Evolutionary conservation across 2,797 vertebrate genomes (phyloP).

Genomic region (Ctenopoma kingsleyae): DNA sequence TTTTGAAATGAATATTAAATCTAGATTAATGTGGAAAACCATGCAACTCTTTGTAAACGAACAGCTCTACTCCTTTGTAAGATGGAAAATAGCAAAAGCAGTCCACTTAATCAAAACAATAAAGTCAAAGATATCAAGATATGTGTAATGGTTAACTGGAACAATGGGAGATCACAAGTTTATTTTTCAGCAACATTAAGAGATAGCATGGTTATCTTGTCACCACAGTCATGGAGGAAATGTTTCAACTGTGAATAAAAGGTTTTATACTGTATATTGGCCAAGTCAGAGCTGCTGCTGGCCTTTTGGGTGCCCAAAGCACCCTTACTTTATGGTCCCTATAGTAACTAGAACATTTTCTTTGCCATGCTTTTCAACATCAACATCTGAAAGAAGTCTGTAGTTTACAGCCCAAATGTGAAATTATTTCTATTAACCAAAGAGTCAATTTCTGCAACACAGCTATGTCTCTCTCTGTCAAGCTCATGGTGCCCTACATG

Average conservation of each 20-base stretch:
- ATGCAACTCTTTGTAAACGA: conserved; percentile 84
- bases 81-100: conserved; percentile 35
- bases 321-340: no score
- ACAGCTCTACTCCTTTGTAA: conserved; percentile 68
- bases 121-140: conserved; percentile 43
- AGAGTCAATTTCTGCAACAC: no score
- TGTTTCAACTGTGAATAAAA: neutral
- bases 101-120: conserved; percentile 45
- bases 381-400: no score
- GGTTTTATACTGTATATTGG: neutral
- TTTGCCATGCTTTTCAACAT: no score
- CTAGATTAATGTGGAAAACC: conserved; percentile 95
- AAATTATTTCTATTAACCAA: no score
- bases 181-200: conserved; percentile 52
- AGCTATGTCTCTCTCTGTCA: no score
- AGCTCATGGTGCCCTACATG: no score
- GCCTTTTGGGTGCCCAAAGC: no score
- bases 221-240: conserved; percentile 30
- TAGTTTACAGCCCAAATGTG: no score
- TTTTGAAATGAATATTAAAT: conserved; percentile 98
- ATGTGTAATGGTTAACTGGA: conserved; percentile 67
- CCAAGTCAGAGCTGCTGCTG: neutral
- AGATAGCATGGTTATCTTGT: conserved; percentile 31
- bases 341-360: no score
- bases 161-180: conserved; percentile 62